Evolutionary conservation across 2,888 invertebrate genomes (phyloP).

Genomic region (Villa cingulata): DNA sequence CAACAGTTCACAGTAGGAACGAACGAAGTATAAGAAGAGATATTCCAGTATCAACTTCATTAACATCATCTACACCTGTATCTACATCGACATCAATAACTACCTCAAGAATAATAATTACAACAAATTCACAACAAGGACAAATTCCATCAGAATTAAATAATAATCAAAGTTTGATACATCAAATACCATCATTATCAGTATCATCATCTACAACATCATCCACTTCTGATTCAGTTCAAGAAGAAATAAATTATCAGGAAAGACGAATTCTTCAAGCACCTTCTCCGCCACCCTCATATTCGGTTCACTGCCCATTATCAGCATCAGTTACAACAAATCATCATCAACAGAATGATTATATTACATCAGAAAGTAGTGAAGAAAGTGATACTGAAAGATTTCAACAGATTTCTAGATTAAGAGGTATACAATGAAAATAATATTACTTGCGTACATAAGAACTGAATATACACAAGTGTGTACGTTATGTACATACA

Average conservation of each 20-base stretch:
- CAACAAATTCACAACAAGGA: neutral
- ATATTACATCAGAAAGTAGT: constrained; percentile 1
- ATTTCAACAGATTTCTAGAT: neutral
- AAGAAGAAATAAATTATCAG: neutral
- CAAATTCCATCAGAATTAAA: neutral
- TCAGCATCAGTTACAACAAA: constrained; percentile 4
- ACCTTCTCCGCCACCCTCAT: constrained; percentile 31
- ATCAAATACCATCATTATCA: neutral
- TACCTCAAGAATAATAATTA: neutral
- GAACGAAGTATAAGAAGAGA: neutral
- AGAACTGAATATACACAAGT: no score
- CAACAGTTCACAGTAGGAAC: neutral
- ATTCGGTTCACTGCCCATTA: constrained; percentile 17
- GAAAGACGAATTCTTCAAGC: neutral
- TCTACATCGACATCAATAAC: constrained; percentile 1
- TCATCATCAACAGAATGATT: constrained; percentile 7
- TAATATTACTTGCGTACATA: no score
- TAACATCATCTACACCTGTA: neutral
- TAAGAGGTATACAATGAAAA: constrained; percentile 1
- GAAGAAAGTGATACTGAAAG: constrained; percentile 2
- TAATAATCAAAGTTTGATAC: neutral
- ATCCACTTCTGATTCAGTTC: neutral
- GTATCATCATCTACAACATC: neutral
- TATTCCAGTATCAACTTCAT: neutral
- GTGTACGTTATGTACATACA: no score